These are phyloP conservation scores for Hormaphis cornu DNA, from an alignment of 1,140 invertebrate genomes.

Conservation along the genomic window DNA sequence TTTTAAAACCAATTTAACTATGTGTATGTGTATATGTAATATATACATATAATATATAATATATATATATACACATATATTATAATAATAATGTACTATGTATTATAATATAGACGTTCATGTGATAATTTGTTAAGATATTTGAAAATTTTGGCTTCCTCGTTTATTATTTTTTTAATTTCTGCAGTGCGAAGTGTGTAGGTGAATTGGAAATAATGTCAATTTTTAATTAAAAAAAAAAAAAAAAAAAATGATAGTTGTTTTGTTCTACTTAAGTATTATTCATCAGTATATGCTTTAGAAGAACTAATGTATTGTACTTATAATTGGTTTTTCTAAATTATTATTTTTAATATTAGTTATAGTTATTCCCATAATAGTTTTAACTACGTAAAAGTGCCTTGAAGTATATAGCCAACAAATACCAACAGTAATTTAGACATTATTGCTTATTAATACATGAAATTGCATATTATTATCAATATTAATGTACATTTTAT, in stretches of 20 bases:
- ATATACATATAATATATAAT: no score
- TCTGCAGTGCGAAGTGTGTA: conserved; percentile 24
- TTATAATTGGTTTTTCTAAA: conserved; percentile 1
- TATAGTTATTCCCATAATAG: conserved; percentile 22
- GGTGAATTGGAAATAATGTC: conserved; percentile 30
- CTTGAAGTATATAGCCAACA: conserved; percentile 25
- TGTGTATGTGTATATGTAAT: no score
- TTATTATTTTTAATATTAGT: conserved; percentile 31
- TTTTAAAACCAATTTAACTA: conserved; percentile 27
- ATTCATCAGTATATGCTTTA: conserved; percentile 29
- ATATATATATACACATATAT: no score
- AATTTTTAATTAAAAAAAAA: conserved; percentile 31
- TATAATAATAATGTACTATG: conserved; percentile 27
- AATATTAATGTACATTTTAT: conserved; percentile 20
- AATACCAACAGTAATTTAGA: conserved; percentile 24
- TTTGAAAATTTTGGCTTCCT: conserved; percentile 24
- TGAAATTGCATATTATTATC: conserved; percentile 3
- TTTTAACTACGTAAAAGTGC: conserved; percentile 29
- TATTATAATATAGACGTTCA: conserved; percentile 30
- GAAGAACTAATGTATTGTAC: conserved; percentile 21
- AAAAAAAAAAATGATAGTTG: conserved; percentile 23
- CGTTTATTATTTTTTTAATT: conserved; percentile 23
- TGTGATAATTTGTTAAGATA: conserved; percentile 32
- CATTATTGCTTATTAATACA: conserved; percentile 17
- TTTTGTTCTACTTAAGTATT: conserved; percentile 32